Base-by-base conservation (phyloP, 2,797 vertebrate species). In the Coluber constrictor region DNA sequence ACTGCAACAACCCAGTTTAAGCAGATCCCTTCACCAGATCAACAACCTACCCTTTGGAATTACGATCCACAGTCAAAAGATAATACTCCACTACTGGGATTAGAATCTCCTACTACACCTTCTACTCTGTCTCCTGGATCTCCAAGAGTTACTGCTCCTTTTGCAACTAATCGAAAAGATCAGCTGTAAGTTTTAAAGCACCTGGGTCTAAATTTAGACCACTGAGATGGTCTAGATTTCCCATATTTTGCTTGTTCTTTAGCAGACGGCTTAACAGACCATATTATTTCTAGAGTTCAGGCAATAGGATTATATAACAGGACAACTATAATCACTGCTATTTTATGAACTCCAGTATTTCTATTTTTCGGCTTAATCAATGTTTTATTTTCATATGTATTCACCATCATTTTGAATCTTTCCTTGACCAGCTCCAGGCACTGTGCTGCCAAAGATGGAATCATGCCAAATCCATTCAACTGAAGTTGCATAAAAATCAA, bases 51-150 rank as follows among this genome's bases (percentile, higher is more conserved):
- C 3, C 97, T 97, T 63, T 98, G 98, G 98, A 98, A 97, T 96
- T 99, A 98, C 0, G 98, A 98, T 92, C 97, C 97, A 93, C 97
- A 97, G 2, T 95, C 96, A 37, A 98, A 98, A 96, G 97, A 96
- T 63, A 89, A 93, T 5, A 88, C 96, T 1, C 91, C 95, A 4
- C 6, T 96, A 1, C 86, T 95, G 1, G 98, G 96, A 1, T 97
- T 95, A 47, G 96, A 97, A 29, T 97, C 98, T 93, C 98, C 98
- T 15, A 95, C 96, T 0, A 97, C 97, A 0, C 97, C 97, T 15
- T 98, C 98, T 13, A 97, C 97, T 89, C 96, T 97, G 61, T 96
- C 96, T 0, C 97, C 98, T 51, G 2, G 97, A 0, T 96, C 97
- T 43, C 97, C 98, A 55, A 99, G 98, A 96, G 96, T 98, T 94